Base-by-base conservation (phyloP, 2,888 invertebrate genomes). In the Serripes groenlandicus region DNA sequence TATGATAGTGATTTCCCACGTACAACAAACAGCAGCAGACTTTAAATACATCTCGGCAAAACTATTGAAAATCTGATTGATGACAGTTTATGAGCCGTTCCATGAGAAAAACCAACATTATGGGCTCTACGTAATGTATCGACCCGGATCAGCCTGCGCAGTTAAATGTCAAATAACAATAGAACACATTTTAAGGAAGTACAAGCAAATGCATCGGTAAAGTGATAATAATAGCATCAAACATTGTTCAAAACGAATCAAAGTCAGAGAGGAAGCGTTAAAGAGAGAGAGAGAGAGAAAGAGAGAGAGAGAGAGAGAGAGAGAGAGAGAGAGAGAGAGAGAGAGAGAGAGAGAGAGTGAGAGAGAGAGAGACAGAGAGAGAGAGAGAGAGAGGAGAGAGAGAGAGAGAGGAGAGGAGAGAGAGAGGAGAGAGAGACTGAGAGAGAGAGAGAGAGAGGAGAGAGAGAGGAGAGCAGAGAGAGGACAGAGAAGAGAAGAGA, bases 341-440 rank as follows among this genome's bases (percentile, higher is more conserved):
- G 60, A 60, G 28, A 60, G 28, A 26, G 28, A 28, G 28, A 60
- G 60, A 60, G 60, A 60, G 60, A 60, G 60, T 5, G n/a, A 56
- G 56, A 56, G 56, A 56, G 56, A 23, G n/a, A 56, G 56, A 23
- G 56, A 56, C 1, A 3, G 56, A 56, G 2, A 23, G 56, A 56
- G 2, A 23, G 56, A 2, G n/a, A n/a, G 56, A 56, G n/a, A n/a
- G 56, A 56, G n/a, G 23, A n/a, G n/a, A 23, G 23, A n/a, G n/a
- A 23, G 23, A n/a, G n/a, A 23, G 23, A n/a, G n/a, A 23, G 5
- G 56, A 56, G n/a, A n/a, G 62, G 58, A 42, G 56, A 62, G 72
- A 37, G n/a, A 28, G 35, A 23, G 35, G 70, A 52, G 28, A 52
- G 70, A 70, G 32, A 70, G 70, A 52, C 15, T 52, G 70, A 52